Evolutionary conservation across 2,797 vertebrate species (phyloP), one percentile per base, ranked within the genome.

Genomic region (Microctenopoma steveboyesi): DNA sequence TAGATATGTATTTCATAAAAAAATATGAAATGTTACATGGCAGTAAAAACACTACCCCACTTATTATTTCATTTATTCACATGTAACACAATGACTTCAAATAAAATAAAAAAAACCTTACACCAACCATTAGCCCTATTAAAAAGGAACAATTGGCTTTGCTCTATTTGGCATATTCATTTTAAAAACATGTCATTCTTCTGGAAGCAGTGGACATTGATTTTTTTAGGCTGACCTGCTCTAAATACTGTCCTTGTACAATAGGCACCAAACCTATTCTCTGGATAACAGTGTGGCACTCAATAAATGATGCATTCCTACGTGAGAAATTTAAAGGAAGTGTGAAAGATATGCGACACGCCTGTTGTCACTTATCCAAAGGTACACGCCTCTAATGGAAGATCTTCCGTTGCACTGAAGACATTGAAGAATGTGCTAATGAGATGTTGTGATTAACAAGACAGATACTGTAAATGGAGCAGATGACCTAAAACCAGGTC

Each of bases 181-280:
- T 84, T 53, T 22, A 22, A 79, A 87, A 76, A 66, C 78, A 50
- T 88, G 79, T 85, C 84, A 87, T 89, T 92, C 83, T 90, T 85
- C 76, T 82, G 74, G 65, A 84, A 84, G 91, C 88, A 75, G 78
- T 78, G 69, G 63, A 39, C 87, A 93, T 93, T 84, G 91, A 93
- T 92, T 92, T 86, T 81, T 45, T 45, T 63, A 22, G 67, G 69
- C 69, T 27, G 53, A 64, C 57, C 69, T 76, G 74, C 83, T 87
- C 86, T 87, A 86, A 91, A 92, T 90, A 87, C 79, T 60, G 2
- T 67, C 78, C 67, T 71, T 52, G 42, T 63, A 85, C 83, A 88
- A 90, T 53, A 61, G 53, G 47, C 79, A 89, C 79, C 88, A 84
- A 86, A 73, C 81, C 81, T 81, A 56, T 86, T 88, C 76, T 90